Evolutionary conservation across 2,888 invertebrate genomes (phyloP).

Genomic region (Drosophila rubida): DNA sequence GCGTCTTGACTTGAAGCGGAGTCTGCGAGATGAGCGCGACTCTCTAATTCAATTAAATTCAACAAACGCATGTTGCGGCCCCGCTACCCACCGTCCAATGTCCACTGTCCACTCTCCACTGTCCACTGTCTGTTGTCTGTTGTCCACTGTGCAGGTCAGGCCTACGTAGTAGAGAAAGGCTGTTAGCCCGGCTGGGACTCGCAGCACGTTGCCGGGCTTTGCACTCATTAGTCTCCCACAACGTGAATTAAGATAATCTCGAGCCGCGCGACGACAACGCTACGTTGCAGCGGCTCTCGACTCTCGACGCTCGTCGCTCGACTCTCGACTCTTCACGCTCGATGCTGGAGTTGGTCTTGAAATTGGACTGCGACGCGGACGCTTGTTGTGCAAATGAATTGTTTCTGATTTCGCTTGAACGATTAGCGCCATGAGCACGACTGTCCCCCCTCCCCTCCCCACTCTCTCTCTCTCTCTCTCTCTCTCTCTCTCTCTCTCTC

Average conservation of each 20-base stretch:
- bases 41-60: slow-evolving; percentile 76
- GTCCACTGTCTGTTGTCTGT: no score
- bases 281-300: slow-evolving; percentile 7
- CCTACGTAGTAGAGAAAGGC: slow-evolving; percentile 40
- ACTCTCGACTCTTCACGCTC: background rate
- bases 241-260: slow-evolving; percentile 85
- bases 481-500: background rate
- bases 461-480: slow-evolving; percentile 2
- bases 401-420: slow-evolving; percentile 84
- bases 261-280: slow-evolving; percentile 54
- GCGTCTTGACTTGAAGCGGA: background rate
- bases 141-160: slow-evolving; percentile 9
- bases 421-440: slow-evolving; percentile 78
- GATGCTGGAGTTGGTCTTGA: slow-evolving; percentile 17
- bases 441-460: slow-evolving; percentile 5
- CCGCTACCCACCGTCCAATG: no score
- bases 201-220: slow-evolving; percentile 69
- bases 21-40: slow-evolving; percentile 13
- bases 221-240: slow-evolving; percentile 85
- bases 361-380: slow-evolving; percentile 57
- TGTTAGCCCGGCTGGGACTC: background rate
- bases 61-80: slow-evolving; percentile 53
- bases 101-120: no score
- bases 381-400: slow-evolving; percentile 85
- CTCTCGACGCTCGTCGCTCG: background rate